Percentiles rank a stretch among this genome's conserved stretches.
Evolutionary conservation across 2,113 vertebrate species (phyloP).

Genomic region (Dascyllus trimaculatus): DNA sequence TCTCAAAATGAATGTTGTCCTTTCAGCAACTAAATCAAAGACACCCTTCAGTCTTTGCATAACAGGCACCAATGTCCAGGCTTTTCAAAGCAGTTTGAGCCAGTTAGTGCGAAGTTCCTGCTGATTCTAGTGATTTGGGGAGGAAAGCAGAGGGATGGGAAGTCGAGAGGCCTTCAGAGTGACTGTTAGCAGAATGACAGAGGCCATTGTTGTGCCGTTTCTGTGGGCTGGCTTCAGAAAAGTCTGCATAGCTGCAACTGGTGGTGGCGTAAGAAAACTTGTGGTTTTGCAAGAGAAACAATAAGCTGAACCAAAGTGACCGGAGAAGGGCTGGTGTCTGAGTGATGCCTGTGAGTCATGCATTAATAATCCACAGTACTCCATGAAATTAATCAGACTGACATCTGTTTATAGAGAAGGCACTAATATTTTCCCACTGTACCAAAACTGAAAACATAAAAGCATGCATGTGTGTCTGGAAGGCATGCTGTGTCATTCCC

Average conservation of each 20-base stretch:
- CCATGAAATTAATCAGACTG: background rate
- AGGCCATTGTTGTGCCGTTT: slow-evolving; percentile 63
- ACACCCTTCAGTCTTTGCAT: slow-evolving; percentile 56
- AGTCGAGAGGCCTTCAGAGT: slow-evolving; percentile 39
- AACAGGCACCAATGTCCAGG: slow-evolving; percentile 51
- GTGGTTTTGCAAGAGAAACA: slow-evolving; percentile 51
- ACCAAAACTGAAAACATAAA: slow-evolving; percentile 11
- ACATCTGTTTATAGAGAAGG: background rate
- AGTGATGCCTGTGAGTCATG: slow-evolving; percentile 9
- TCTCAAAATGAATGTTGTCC: slow-evolving; percentile 63
- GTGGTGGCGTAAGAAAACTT: slow-evolving; percentile 52
- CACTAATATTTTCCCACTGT: background rate
- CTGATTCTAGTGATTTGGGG: slow-evolving; percentile 66
- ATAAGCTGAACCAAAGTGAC: slow-evolving; percentile 28
- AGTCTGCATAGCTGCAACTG: slow-evolving; percentile 50
- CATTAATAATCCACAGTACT: slow-evolving; percentile 12
- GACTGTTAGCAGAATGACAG: slow-evolving; percentile 62
- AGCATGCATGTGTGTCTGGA: background rate
- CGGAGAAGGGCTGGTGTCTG: slow-evolving; percentile 18
- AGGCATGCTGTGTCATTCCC: slow-evolving; percentile 38
- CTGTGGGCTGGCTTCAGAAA: slow-evolving; percentile 62
- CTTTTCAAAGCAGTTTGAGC: slow-evolving; percentile 54
- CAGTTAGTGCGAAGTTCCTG: slow-evolving; percentile 55
- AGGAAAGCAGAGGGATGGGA: slow-evolving; percentile 56
- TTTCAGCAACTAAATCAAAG: slow-evolving; percentile 72